Conservation (phyloP, 2,113 vertebrate genomes). For the Gobius niger region DNA sequence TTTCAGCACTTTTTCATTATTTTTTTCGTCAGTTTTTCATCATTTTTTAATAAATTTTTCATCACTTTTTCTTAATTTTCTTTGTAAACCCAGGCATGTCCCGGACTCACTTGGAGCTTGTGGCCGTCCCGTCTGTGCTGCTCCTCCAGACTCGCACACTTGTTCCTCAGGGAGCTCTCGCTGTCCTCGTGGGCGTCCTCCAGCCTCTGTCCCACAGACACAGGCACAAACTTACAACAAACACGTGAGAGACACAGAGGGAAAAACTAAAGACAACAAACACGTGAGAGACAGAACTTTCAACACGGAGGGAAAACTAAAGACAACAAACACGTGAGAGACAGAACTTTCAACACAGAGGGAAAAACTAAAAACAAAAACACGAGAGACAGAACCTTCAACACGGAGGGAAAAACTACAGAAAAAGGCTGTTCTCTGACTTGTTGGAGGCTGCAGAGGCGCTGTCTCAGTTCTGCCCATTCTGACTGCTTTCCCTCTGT, state of each 20-base stretch:
- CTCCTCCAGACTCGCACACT: slow-evolving; percentile 65
- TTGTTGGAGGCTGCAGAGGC: slow-evolving; percentile 34
- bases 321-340: background rate
- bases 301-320: too few species aligned
- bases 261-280: too few species aligned
- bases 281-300: too few species aligned
- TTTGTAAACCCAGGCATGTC: too few species aligned
- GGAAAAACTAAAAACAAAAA: too few species aligned
- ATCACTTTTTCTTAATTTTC: too few species aligned
- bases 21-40: too few species aligned
- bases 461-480: slow-evolving; percentile 36
- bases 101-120: slow-evolving; percentile 63
- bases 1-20: too few species aligned
- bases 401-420: too few species aligned
- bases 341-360: too few species aligned
- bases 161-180: slow-evolving; percentile 61
- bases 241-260: background rate
- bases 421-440: slow-evolving; percentile 39
- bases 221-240: background rate
- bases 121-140: slow-evolving; percentile 55
- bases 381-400: too few species aligned
- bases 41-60: too few species aligned
- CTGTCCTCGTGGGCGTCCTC: slow-evolving; percentile 73
- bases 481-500: slow-evolving; percentile 16
- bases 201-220: slow-evolving; percentile 60